A percentile compares a stretch with the other conserved stretches of the same genome.
Conservation (phyloP, 2,888 invertebrate species). For the Sesia apiformis region DNA sequence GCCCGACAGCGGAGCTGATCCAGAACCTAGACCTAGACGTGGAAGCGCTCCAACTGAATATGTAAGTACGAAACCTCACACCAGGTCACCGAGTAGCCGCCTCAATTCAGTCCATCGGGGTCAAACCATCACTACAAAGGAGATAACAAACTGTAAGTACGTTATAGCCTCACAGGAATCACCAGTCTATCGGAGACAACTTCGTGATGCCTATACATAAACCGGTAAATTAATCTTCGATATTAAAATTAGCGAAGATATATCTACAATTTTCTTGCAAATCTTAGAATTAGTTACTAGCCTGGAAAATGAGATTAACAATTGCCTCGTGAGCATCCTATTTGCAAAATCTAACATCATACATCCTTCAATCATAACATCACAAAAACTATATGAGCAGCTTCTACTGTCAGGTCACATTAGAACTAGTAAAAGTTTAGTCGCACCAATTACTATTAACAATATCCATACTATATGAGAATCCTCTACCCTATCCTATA, state of each 20-base stretch:
- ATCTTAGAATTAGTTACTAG: conserved; percentile 11
- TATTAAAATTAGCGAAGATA: conserved; percentile 16
- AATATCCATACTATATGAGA: not conserved
- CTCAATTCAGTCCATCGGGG: too few species aligned
- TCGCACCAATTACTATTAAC: not conserved
- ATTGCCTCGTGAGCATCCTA: not conserved
- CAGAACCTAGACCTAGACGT: too few species aligned
- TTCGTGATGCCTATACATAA: too few species aligned
- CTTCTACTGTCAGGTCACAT: not conserved
- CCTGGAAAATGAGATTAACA: not conserved
- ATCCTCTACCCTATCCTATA: not conserved
- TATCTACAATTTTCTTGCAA: too few species aligned
- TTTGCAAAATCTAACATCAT: not conserved
- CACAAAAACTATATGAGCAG: not conserved
- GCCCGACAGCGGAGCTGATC: too few species aligned
- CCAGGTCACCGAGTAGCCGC: too few species aligned
- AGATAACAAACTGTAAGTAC: too few species aligned
- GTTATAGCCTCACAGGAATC: too few species aligned
- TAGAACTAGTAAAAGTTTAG: not conserved
- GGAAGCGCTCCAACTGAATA: too few species aligned
- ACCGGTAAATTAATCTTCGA: conserved; percentile 11
- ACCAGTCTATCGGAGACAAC: too few species aligned
- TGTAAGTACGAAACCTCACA: too few species aligned
- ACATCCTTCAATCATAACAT: not conserved
- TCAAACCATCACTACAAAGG: too few species aligned